Evolutionary conservation across 1,140 invertebrate genomes (phyloP).

Genomic region (Aethina tumida): DNA sequence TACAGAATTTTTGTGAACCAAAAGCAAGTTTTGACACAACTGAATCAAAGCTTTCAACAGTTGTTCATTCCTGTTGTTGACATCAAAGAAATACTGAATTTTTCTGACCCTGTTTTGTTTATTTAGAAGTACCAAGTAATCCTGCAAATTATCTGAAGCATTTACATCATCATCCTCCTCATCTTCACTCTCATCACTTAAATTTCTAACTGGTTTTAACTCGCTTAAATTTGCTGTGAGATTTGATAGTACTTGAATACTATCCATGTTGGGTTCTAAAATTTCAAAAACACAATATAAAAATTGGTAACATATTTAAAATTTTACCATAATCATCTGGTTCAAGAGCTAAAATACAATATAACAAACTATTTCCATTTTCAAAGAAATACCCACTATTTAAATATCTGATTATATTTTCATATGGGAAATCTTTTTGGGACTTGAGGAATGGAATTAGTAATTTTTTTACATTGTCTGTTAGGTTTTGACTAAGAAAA

Average conservation of each 20-base stretch:
- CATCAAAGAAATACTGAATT: slow-evolving; percentile 27
- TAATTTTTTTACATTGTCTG: slow-evolving; percentile 37
- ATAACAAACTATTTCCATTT: slow-evolving; percentile 40
- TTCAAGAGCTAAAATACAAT: slow-evolving; percentile 56
- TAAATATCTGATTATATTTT: slow-evolving; percentile 39
- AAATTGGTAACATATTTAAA: slow-evolving; percentile 3
- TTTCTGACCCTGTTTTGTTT: slow-evolving; percentile 30
- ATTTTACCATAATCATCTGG: slow-evolving; percentile 51
- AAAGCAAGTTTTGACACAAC: slow-evolving; percentile 33
- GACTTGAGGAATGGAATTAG: slow-evolving; percentile 42
- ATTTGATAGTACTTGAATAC: slow-evolving; percentile 27
- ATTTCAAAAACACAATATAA: slow-evolving; percentile 7
- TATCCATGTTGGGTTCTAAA: slow-evolving; percentile 28
- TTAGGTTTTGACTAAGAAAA: slow-evolving; percentile 31
- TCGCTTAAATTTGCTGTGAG: slow-evolving; percentile 24
- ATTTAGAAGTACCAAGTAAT: slow-evolving; percentile 31
- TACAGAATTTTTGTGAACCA: slow-evolving; percentile 33
- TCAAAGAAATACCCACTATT: slow-evolving; percentile 32
- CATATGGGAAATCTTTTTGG: slow-evolving; percentile 38
- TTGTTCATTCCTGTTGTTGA: slow-evolving; percentile 25
- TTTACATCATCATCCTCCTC: slow-evolving; percentile 25
- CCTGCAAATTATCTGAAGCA: slow-evolving; percentile 11
- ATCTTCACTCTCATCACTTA: slow-evolving; percentile 28
- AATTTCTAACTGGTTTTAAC: slow-evolving; percentile 16
- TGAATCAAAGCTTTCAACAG: slow-evolving; percentile 26